Base-by-base conservation (phyloP, 2,888 invertebrate species). In the Drosophila koepferae region DNA sequence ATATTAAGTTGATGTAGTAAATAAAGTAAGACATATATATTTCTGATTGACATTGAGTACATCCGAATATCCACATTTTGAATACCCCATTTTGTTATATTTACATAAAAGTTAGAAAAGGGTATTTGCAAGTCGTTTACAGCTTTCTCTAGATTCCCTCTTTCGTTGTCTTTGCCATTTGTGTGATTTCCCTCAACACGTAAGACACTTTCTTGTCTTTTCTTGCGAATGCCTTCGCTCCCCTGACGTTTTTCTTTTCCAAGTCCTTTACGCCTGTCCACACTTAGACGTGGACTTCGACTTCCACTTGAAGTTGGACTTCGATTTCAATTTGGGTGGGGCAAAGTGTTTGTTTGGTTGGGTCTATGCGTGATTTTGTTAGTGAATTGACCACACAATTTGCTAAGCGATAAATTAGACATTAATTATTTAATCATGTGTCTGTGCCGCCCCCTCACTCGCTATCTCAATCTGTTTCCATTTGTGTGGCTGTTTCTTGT, bases 311-410 rank as follows among this genome's bases (percentile, higher is more conserved):
- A 10, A 28, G n/a, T 55, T 54, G 38, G 54, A 16, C 8, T 40
- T 40, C 55, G 55, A 41, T 40, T 14, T 18, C 41, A 41, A 41
- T 55, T 55, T 31, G 20, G 55, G 49, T 49, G 55, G 55, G 64
- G 61, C 23, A 20, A 23, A 20, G 55, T n/a, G 14, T 36, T 58
- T 18, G 14, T 8, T 63, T 43, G 55, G 63, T 63, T 43, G 53
- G 63, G 51, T 62, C 70, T 60, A 79, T 86, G 84, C 81, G 86
- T 85, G 87, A 81, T 73, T 83, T 81, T 81, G 66, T 72, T 84
- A 71, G 80, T 73, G 77, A 84, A 89, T 87, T 89, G 89, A 83
- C 89, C 90, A 86, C 89, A 88, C 90, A 90, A 90, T 91, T 90
- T 89, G 78, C 80, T 85, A 86, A 84, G 70, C 87, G 78, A 89